Evolutionary conservation across 1,140 invertebrate genomes (phyloP), one percentile per base, ranked within the genome.

Genomic region (Tetramorium parvispinum): DNA sequence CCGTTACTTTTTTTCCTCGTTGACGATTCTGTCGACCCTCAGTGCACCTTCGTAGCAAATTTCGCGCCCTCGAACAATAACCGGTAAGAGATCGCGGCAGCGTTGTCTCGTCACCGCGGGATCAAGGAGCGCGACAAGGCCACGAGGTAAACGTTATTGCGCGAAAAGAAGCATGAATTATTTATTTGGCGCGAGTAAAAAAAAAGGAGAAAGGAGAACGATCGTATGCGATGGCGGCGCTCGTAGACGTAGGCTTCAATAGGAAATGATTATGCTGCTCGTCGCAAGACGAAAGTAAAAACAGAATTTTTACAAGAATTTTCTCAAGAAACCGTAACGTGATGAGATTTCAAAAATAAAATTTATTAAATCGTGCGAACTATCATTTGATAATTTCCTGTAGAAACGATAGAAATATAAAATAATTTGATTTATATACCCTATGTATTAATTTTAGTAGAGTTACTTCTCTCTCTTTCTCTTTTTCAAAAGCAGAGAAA

Each of bases 101-200:
- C 53, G 89, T 75, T 86, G 73, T 87, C 83, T 88, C 89, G 68
- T 46, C 79, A 85, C 61, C 73, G 37, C 49, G 88, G 87, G 89
- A 91, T 91, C 89, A 90, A 91, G 87, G 89, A 85, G 89, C 89
- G 87, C 89, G 87, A 90, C 90, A 91, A 90, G 89, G 89, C 81
- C 90, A 86, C 83, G 73, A 88, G 77, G 85, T 88, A 78, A 68
- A 91, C 87, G 91, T 91, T 92, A 92, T 92, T 92, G 91, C 88
- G 87, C 91, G 89, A 91, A 91, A 93, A 93, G 90, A 85, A 75
- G 88, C 87, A 94, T 93, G 93, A 93, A 94, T 94, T 92, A 94
- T 94, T 94, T 93, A 94, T 93, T 90, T 88, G 82, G 86, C 79
- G 61, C 88, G 86, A 86, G 77, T 78, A 81, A 85, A 87, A 86